These are phyloP conservation scores for Phasia obesa DNA, from an alignment of 2,888 invertebrate genomes.

Conservation along the genomic window DNA sequence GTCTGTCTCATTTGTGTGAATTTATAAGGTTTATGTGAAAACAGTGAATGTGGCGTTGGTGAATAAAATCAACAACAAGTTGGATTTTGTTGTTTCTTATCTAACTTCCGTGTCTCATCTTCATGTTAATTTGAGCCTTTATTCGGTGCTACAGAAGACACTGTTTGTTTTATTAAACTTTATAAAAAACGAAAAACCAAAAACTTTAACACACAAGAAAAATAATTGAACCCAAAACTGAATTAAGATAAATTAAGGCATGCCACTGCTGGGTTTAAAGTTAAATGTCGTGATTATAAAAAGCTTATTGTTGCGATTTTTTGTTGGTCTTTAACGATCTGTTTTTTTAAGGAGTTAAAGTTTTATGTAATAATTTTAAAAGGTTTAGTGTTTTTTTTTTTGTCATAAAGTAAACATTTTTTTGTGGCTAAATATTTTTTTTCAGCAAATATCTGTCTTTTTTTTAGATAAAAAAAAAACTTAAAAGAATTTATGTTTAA, in stretches of 20 bases:
- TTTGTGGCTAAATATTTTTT: background rate
- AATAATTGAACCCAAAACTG: conserved; percentile 12
- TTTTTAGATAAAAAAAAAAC: no score
- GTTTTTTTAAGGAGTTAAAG: conserved; percentile 12
- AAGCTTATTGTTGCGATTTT: background rate
- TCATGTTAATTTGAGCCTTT: conserved; percentile 56
- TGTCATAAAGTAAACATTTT: background rate
- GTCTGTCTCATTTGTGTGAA: background rate
- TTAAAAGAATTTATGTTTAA: no score
- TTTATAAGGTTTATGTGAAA: conserved; percentile 22
- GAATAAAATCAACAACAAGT: conserved; percentile 42
- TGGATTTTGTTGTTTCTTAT: conserved; percentile 72
- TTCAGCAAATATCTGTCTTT: no score
- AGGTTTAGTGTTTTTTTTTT: background rate
- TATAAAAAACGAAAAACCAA: no score
- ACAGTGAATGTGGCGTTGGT: conserved; percentile 56
- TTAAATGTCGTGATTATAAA: conserved; percentile 18
- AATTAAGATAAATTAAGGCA: conserved; percentile 55
- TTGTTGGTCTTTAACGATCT: background rate
- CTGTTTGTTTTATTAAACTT: conserved; percentile 45
- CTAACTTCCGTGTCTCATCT: conserved; percentile 80
- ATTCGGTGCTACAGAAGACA: conserved; percentile 39
- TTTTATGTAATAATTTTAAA: conserved; percentile 23
- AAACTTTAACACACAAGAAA: background rate
- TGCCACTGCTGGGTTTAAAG: background rate